Conservation (phyloP, 2,888 invertebrate genomes). For the Noctuana brunneofusca region DNA sequence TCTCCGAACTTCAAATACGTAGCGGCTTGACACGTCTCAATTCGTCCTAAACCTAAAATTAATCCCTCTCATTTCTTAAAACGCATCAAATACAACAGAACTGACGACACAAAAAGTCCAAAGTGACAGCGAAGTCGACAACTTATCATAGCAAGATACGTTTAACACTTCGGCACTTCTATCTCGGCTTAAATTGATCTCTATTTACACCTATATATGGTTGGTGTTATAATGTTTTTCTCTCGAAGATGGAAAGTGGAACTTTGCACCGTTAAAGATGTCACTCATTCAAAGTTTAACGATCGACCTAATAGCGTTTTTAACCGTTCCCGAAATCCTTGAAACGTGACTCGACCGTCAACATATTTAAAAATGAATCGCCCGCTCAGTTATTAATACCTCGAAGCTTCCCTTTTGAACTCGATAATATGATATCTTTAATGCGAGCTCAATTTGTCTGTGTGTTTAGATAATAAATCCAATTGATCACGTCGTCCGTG, state of each 20-base stretch:
- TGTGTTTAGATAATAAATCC: slow-evolving; percentile 45
- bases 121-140: slow-evolving; percentile 69
- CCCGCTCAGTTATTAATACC: slow-evolving; percentile 71
- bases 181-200: slow-evolving; percentile 15
- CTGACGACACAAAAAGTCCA: slow-evolving; percentile 73
- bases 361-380: slow-evolving; percentile 76
- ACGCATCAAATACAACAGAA: slow-evolving; percentile 73
- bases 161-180: slow-evolving; percentile 23
- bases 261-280: slow-evolving; percentile 66
- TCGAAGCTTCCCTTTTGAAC: slow-evolving; percentile 69
- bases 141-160: slow-evolving; percentile 58
- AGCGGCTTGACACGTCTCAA: slow-evolving; percentile 55
- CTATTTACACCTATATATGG: slow-evolving; percentile 40
- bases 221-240: slow-evolving; percentile 30
- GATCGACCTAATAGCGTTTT: slow-evolving; percentile 80
- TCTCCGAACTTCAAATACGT: slow-evolving; percentile 48
- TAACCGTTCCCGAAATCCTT: slow-evolving; percentile 79
- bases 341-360: slow-evolving; percentile 78
- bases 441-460: slow-evolving; percentile 55
- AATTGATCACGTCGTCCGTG: slow-evolving; percentile 36
- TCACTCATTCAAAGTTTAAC: slow-evolving; percentile 81
- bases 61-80: slow-evolving; percentile 68
- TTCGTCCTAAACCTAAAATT: slow-evolving; percentile 72
- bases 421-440: slow-evolving; percentile 55
- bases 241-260: slow-evolving; percentile 34